These are phyloP conservation scores for Argya squamiceps DNA, from an alignment of 2,797 vertebrate genomes.

Conservation along the genomic window DNA sequence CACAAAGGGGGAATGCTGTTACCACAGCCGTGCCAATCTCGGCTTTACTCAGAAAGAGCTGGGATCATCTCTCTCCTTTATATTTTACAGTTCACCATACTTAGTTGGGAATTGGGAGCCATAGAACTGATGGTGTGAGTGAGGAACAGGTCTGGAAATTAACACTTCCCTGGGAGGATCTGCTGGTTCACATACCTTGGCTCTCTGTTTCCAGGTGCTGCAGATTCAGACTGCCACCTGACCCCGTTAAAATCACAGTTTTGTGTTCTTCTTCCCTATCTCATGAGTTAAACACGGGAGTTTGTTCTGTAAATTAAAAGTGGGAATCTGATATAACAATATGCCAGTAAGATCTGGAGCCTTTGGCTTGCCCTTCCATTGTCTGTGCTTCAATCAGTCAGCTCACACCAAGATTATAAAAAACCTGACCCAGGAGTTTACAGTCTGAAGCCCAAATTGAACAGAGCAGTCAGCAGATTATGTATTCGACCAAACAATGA, in stretches of 20 bases:
- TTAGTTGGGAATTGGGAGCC: background rate
- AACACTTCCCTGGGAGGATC: background rate
- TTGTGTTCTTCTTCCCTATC: background rate
- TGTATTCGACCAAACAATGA: conserved; percentile 38
- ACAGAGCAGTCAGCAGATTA: conserved; percentile 59
- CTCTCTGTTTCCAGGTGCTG: background rate
- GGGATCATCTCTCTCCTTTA: background rate
- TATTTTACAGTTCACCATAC: background rate
- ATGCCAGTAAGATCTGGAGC: conserved; percentile 47
- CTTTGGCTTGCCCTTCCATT: conserved; percentile 45
- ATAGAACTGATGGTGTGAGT: background rate
- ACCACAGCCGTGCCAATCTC: fast-evolving
- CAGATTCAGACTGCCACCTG: background rate
- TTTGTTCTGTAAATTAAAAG: conserved; percentile 16
- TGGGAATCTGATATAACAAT: conserved; percentile 6
- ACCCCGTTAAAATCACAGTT: background rate
- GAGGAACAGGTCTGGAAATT: background rate
- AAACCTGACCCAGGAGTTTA: conserved; percentile 65
- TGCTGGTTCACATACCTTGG: background rate
- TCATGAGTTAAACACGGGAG: background rate
- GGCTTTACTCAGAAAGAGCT: background rate
- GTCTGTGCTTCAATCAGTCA: conserved; percentile 43
- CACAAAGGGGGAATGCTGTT: background rate
- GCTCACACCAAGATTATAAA: conserved; percentile 65
- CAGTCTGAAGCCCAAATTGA: conserved; percentile 56